These are phyloP conservation scores for Scaptomyza caliginosa DNA, from an alignment of 2,888 invertebrate species.

Conservation along the genomic window DNA sequence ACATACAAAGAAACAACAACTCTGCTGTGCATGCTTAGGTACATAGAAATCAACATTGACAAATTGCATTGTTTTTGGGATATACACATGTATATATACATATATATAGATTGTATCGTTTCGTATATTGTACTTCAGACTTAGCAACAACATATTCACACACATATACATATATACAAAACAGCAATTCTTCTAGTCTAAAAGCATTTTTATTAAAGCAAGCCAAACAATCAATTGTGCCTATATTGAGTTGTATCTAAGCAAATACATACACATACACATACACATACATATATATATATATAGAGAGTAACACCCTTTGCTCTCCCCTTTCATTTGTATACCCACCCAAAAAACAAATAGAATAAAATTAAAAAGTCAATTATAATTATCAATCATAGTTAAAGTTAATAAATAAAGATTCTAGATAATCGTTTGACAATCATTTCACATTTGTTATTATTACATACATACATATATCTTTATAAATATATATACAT, in stretches of 20 bases:
- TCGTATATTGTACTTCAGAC: constrained; percentile 7
- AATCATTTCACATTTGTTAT: constrained; percentile 62
- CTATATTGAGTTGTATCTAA: constrained; percentile 5
- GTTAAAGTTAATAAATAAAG: constrained; percentile 49
- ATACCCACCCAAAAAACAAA: too few species aligned
- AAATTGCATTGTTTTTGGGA: background rate
- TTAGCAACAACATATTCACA: constrained; percentile 9
- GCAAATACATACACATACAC: constrained; percentile 5
- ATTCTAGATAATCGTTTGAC: constrained; percentile 55
- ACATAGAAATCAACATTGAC: background rate
- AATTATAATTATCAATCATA: constrained; percentile 20
- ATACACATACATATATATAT: background rate
- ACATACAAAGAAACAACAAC: background rate
- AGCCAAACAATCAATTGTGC: constrained; percentile 14
- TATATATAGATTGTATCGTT: constrained; percentile 12
- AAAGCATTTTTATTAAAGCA: constrained; percentile 10
- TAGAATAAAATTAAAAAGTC: background rate
- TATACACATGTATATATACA: background rate
- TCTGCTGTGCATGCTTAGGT: constrained; percentile 6
- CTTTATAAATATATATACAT: constrained; percentile 26
- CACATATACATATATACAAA: constrained; percentile 1
- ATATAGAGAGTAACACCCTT: too few species aligned
- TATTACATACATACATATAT: constrained; percentile 30
- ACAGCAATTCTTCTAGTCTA: too few species aligned
- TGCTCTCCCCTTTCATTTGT: too few species aligned